A percentile compares a stretch with the other conserved stretches of the same genome.
Conservation (phyloP, 2,797 vertebrate genomes). For the Calcarius lapponicus region DNA sequence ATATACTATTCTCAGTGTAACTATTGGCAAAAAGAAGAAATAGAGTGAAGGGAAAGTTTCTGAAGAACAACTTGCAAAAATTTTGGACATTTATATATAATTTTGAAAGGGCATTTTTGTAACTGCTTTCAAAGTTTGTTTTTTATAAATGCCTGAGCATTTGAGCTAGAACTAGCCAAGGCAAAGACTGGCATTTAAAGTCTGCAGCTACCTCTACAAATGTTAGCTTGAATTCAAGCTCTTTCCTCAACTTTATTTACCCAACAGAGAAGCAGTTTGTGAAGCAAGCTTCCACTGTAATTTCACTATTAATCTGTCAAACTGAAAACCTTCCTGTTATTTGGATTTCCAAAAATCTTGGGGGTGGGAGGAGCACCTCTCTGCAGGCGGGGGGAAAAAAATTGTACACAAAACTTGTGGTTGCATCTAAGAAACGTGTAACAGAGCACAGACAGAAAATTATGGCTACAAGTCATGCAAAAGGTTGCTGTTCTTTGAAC, state of each 20-base stretch:
- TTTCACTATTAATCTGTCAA: neutral
- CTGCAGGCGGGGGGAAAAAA: fast-evolving
- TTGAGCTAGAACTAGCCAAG: neutral
- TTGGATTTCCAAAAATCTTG: neutral
- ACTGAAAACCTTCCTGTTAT: neutral
- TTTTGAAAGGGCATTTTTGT: neutral
- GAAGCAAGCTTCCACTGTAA: neutral
- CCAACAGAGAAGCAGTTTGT: neutral
- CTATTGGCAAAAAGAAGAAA: neutral
- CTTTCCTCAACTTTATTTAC: neutral
- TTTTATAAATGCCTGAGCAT: neutral
- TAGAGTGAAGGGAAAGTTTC: neutral
- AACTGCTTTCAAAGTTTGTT: neutral
- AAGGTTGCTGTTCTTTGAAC: neutral
- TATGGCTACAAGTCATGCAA: fast-evolving
- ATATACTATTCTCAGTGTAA: neutral
- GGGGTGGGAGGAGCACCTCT: neutral
- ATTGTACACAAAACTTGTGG: neutral
- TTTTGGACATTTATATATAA: neutral
- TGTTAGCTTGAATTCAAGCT: neutral
- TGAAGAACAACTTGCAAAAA: neutral
- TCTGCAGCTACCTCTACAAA: neutral
- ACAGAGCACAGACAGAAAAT: neutral
- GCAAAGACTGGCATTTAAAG: neutral
- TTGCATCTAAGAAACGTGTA: neutral